A percentile compares a stretch with the other conserved stretches of the same genome.
phyloP scores from a whole-genome alignment of 2,888 invertebrate species.

The Phragmatobia fuliginosa region DNA sequence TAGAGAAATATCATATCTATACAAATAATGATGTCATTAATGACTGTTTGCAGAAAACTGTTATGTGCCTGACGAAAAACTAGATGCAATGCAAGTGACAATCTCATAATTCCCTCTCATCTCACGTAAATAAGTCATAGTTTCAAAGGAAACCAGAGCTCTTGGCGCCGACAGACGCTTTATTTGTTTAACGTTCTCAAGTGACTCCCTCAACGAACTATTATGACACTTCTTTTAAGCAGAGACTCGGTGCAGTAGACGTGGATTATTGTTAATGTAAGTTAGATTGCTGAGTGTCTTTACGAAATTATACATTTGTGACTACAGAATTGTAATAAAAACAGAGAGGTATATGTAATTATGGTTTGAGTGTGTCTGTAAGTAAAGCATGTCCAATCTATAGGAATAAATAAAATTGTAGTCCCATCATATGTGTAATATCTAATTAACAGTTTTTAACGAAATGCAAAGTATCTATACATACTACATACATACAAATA shows the following conservation, averaged over 20 bases:
- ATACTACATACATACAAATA: no score
- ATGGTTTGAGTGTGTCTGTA: no score
- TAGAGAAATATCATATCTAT: no score
- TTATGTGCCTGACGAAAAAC: neutral
- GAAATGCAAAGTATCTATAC: no score
- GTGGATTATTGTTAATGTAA: neutral
- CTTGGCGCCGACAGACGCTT: conserved; percentile 16
- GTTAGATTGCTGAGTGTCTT: neutral
- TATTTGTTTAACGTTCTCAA: conserved; percentile 23
- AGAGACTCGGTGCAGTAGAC: neutral
- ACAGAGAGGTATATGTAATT: neutral
- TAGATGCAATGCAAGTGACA: neutral
- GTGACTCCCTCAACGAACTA: conserved; percentile 19
- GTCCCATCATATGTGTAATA: no score
- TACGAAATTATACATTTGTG: neutral
- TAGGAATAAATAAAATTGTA: no score
- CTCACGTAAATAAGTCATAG: conserved; percentile 28
- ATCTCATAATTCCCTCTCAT: neutral
- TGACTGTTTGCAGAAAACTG: neutral
- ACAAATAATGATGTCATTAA: neutral
- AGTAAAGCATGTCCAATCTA: no score
- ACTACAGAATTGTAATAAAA: neutral
- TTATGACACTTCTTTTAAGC: conserved; percentile 18
- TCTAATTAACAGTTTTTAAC: no score
- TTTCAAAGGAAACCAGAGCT: conserved; percentile 34